Evolutionary conservation across 2,113 vertebrate genomes (phyloP), one percentile per base, ranked within the genome.

Genomic region (Charadrius vociferus): DNA sequence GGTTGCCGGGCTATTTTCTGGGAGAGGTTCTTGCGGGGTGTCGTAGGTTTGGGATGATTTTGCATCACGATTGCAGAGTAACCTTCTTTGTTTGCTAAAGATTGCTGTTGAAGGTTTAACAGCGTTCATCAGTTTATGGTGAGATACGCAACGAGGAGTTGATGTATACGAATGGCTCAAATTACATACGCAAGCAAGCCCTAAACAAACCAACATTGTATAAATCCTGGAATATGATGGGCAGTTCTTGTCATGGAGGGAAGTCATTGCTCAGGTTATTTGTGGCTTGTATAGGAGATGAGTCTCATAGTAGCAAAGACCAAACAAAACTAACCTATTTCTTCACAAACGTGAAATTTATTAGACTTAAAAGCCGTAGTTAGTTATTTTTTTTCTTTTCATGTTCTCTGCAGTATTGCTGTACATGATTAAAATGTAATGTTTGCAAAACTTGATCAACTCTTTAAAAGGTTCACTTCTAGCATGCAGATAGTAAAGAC

Each of bases 61-160:
- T 49, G 50, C 81, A 85, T 83, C 83, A 7, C 53, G 71, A 4
- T 75, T 72, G 87, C 34, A 19, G 58, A 27, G 15, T 62, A 9
- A 80, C 30, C 29, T 3, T 4, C 94, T 97, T 97, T 96, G 95
- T 97, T 88, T 65, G 92, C 45, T 18, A 7, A 81, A 86, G 67
- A 37, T 65, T n/a, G 65, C 32, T 30, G 56, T 30, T 49, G 47
- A 21, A 22, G 47, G 49, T 86, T 81, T 74, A 68, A 22, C 74
- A 10, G 41, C 71, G 24, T 12, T 72, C 43, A 5, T 52, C 68
- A 37, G 32, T 65, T 90, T 43, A 45, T 81, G 45, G 68, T 37
- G 81, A 70, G 95, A 68, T 92, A 8, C 67, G 94, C 88, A 81
- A 32, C 13, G 63, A 49, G 71, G 73, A 86, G 65, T 22, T 43